These are phyloP conservation scores for Pantherophis guttatus DNA, from an alignment of 2,113 vertebrate genomes.

Conservation along the genomic window DNA sequence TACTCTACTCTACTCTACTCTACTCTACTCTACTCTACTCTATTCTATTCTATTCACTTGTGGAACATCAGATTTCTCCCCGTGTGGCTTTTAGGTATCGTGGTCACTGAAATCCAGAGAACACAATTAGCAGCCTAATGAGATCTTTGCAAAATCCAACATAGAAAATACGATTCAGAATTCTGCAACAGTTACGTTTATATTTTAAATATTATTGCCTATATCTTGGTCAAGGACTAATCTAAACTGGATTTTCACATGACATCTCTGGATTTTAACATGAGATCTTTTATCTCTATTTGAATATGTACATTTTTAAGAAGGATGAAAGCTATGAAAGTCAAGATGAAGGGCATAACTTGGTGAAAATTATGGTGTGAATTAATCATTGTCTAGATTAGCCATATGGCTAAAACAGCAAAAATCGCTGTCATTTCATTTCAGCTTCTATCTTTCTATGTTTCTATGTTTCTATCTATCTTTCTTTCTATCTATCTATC, in stretches of 20 bases:
- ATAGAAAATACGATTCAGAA: neutral
- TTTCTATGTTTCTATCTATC: too few species aligned
- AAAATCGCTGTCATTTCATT: neutral
- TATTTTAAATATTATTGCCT: too few species aligned
- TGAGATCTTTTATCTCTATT: neutral
- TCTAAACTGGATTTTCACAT: neutral
- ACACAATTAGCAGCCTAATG: rapidly evolving
- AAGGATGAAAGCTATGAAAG: neutral
- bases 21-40: too few species aligned
- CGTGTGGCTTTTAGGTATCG: neutral
- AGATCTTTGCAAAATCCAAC: neutral
- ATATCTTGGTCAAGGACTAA: neutral
- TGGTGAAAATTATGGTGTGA: neutral
- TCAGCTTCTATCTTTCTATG: too few species aligned
- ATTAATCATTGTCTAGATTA: neutral
- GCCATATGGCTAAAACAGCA: neutral
- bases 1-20: too few species aligned
- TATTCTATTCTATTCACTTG: neutral
- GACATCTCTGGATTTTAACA: neutral
- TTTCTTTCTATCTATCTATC: too few species aligned
- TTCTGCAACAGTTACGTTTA: neutral
- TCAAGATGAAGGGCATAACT: neutral
- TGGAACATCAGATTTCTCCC: neutral
- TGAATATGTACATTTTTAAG: neutral
- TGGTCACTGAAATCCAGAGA: neutral